Evolutionary conservation across 2,888 invertebrate species (phyloP).

Genomic region (Trissolcus brochymenae): DNA sequence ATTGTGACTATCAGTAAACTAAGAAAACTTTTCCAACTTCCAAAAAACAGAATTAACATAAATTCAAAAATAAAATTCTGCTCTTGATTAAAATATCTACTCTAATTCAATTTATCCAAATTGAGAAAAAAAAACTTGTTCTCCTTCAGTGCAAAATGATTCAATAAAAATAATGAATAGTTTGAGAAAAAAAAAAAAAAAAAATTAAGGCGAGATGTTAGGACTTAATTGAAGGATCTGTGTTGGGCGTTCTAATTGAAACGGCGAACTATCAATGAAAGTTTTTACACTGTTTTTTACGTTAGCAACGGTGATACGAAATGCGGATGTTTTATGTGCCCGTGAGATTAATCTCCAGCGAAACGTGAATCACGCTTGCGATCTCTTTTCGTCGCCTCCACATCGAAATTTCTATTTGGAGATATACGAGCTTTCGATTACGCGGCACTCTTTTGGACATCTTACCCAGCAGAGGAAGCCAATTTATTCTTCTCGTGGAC

Average conservation of each 20-base stretch:
- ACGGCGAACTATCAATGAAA: constrained; percentile 44
- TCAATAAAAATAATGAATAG: no score
- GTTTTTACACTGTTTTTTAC: constrained; percentile 41
- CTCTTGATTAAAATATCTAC: no score
- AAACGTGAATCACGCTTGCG: constrained; percentile 41
- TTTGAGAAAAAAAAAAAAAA: no score
- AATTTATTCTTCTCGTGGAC: constrained; percentile 54
- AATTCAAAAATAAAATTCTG: no score
- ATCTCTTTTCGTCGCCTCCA: constrained; percentile 34
- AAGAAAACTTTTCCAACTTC: no score
- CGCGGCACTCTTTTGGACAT: constrained; percentile 56
- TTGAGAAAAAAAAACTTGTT: no score
- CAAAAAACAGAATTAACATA: no score
- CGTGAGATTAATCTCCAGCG: constrained; percentile 43
- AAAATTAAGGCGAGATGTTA: no score
- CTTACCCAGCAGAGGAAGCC: constrained; percentile 52
- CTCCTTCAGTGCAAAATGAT: no score
- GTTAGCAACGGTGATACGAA: constrained; percentile 29
- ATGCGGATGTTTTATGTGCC: constrained; percentile 54
- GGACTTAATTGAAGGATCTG: no score
- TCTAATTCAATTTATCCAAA: no score
- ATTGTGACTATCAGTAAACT: no score
- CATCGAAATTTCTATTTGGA: constrained; percentile 51
- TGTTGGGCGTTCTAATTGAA: constrained; percentile 23
- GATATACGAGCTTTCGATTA: constrained; percentile 56